Percentiles rank a stretch among this genome's conserved stretches.
Evolutionary conservation across 2,888 invertebrate species (phyloP).

Genomic region (Bimastos eiseni): DNA sequence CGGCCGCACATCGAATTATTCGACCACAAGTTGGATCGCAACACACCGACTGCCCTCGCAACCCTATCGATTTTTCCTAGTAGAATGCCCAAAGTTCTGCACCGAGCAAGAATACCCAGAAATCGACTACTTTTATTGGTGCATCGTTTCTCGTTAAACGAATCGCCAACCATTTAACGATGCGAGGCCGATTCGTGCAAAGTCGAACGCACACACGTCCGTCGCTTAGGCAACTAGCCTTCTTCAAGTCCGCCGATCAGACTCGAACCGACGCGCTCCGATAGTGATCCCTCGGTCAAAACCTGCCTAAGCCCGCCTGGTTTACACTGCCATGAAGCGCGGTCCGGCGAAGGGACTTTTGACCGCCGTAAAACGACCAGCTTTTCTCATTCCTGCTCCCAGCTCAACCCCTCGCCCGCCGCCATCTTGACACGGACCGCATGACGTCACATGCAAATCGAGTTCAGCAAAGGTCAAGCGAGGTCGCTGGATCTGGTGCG

Average conservation of each 20-base stretch:
- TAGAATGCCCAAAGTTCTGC: background rate
- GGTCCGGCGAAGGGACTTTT: background rate
- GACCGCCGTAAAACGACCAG: background rate
- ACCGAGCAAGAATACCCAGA: background rate
- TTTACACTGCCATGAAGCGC: background rate
- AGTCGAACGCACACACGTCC: background rate
- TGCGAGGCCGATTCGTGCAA: background rate
- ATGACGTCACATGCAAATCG: conserved; percentile 28
- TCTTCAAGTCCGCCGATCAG: background rate
- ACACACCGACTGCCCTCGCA: background rate
- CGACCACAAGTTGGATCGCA: background rate
- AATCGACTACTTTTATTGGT: background rate
- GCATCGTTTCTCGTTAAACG: background rate
- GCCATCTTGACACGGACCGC: conserved; percentile 27
- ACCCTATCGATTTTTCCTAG: background rate
- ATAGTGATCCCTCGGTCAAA: background rate
- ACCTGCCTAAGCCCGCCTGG: background rate
- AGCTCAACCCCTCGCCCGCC: conserved; percentile 27
- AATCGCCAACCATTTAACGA: background rate
- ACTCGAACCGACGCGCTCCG: background rate
- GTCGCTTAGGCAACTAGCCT: conserved; percentile 4
- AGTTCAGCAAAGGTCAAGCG: background rate
- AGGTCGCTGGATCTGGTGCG: background rate
- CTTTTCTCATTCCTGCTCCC: background rate
- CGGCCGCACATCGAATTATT: background rate